phyloP scores from a whole-genome alignment of 1,140 invertebrate genomes.

The Lepidurus apus region DNA sequence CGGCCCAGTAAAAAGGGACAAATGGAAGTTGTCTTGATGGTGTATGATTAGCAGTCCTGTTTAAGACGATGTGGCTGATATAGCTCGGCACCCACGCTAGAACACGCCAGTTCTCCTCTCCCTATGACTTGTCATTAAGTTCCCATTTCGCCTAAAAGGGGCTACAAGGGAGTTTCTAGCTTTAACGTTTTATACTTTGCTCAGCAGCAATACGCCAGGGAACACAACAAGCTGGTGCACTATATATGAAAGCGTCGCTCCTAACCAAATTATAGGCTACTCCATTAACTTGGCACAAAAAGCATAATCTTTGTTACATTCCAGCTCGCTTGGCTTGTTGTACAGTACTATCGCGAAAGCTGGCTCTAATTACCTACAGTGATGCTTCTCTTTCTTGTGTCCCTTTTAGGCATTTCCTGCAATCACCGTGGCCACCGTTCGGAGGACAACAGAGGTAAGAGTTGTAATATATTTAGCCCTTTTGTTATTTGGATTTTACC shows the following conservation, averaged over 20 bases:
- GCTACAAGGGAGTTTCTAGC: background rate
- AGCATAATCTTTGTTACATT: no score
- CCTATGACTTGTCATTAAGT: background rate
- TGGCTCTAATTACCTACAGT: background rate
- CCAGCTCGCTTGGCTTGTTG: no score
- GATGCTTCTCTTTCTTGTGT: background rate
- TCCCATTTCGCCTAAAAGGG: constrained; percentile 18
- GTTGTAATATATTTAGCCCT: background rate
- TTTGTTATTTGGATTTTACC: background rate
- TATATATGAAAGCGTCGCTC: no score
- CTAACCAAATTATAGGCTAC: no score
- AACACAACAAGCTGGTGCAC: background rate
- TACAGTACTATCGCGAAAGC: no score
- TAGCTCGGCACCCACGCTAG: background rate
- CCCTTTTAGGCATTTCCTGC: background rate
- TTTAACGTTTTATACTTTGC: no score
- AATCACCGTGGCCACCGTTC: constrained; percentile 8
- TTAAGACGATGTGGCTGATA: background rate
- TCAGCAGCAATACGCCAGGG: no score
- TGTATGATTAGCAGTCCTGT: constrained; percentile 19
- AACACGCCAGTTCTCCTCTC: background rate
- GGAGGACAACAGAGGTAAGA: constrained; percentile 7
- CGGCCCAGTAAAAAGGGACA: background rate
- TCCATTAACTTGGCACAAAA: no score
- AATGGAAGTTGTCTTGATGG: background rate